These are phyloP conservation scores for Mallotus villosus DNA, from an alignment of 2,797 vertebrate species.

Conservation along the genomic window DNA sequence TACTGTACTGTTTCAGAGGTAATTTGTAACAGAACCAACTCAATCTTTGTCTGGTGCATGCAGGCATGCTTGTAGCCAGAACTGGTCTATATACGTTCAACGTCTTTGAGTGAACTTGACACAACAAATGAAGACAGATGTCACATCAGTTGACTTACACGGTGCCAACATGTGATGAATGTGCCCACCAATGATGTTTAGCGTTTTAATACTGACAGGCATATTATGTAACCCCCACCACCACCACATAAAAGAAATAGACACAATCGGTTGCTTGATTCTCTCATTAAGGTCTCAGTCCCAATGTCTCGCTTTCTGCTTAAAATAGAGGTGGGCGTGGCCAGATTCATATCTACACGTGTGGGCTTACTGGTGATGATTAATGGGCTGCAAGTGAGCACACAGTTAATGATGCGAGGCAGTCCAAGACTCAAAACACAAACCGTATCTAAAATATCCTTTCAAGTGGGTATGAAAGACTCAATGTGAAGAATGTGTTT, in stretches of 20 bases:
- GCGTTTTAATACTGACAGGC: constrained; percentile 30
- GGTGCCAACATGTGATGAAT: neutral
- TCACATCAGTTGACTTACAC: constrained; percentile 23
- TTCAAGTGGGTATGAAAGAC: no score
- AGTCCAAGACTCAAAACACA: neutral
- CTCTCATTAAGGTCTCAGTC: neutral
- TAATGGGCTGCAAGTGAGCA: neutral
- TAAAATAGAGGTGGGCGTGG: neutral
- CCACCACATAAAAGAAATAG: neutral
- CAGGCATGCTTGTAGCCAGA: neutral
- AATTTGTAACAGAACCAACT: no score
- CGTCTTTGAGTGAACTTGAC: constrained; percentile 18
- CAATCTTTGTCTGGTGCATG: no score
- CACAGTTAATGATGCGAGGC: neutral
- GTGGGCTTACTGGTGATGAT: neutral
- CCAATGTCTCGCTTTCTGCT: neutral
- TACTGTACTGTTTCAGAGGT: no score
- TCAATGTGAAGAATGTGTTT: no score
- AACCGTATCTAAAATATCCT: neutral
- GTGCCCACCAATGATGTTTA: constrained; percentile 27
- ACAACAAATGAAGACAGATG: constrained; percentile 44
- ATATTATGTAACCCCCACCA: neutral
- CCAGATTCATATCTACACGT: neutral
- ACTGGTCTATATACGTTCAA: no score
- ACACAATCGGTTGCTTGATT: neutral